Conservation (phyloP, 2,797 vertebrate species). For the Ispidina lecontei region DNA sequence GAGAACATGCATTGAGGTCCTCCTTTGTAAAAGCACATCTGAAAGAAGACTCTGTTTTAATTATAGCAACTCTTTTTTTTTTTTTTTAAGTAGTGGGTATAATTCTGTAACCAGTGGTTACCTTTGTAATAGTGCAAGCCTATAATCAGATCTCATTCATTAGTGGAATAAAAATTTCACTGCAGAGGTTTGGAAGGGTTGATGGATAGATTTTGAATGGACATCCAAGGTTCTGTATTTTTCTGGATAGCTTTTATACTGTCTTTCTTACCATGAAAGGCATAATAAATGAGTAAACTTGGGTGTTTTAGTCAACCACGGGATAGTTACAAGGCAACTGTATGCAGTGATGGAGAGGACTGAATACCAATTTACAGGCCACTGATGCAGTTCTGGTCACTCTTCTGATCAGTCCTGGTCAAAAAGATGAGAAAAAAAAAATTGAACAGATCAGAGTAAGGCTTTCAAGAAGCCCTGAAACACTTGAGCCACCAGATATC, state of each 20-base stretch:
- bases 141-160: slow-evolving; percentile 4
- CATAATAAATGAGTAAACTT: background rate
- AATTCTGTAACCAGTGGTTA: slow-evolving; percentile 35
- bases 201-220: background rate
- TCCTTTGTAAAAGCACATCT: slow-evolving; percentile 25
- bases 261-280: background rate
- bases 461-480: background rate
- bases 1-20: background rate
- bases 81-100: background rate
- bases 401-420: background rate
- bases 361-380: background rate
- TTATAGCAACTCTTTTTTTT: slow-evolving; percentile 11
- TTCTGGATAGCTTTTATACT: background rate
- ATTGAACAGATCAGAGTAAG: background rate
- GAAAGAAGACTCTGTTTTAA: slow-evolving; percentile 40
- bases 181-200: background rate
- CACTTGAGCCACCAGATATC: background rate
- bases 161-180: background rate
- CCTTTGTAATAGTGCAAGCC: background rate
- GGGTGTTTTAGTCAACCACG: background rate
- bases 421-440: background rate
- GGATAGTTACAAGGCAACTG: background rate
- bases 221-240: background rate
- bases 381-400: background rate
- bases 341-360: background rate